Evolutionary conservation across 2,888 invertebrate genomes (phyloP), one percentile per base, ranked within the genome.

Genomic region (Drosophila macrospina): DNA sequence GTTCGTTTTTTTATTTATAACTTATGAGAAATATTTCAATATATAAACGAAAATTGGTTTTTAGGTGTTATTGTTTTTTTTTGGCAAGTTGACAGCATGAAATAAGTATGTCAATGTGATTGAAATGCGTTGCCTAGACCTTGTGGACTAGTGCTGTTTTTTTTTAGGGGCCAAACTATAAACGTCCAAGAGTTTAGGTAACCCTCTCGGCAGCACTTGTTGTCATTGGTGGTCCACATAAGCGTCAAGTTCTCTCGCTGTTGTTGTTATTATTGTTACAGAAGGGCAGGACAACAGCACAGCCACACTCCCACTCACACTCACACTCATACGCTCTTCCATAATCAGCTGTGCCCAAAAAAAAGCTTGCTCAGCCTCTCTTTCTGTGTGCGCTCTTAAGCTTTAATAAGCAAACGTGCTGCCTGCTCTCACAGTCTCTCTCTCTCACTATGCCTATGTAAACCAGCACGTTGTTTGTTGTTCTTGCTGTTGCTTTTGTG

Each of bases 151-250:
- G 32, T 62, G 57, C 32, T 73, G 36, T 13, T 50, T 41, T 36
- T 13, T 11, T 32, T 26, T 57, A 61, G 52, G 36, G 56, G 51
- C 13, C 61, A 54, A 28, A 28, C 2, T 8, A 28, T 28, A 28
- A 28, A 7, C 28, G 1, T 28, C 47, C 54, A 65, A 73, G 39
- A 52, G 60, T 69, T 74, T 36, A 69, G 69, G 69, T 69, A 65
- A 61, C 42, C 60, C 64, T 61, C 55, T 62, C 28, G 34, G 55
- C 74, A 80, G 59, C 74, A 85, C 82, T 81, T 85, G 85, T 80
- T 84, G 81, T 71, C 32, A 39, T 32, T 28, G 20, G 2, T 20
- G 28, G 8, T 30, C 39, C 32, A 65, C 36, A 51, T 67, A 77
- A 47, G 13, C 15, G 45, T 13, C 16, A 61, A 50, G 32, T 39